These are phyloP conservation scores for Parnassius mnemosyne DNA, from an alignment of 2,888 invertebrate species.

Conservation along the genomic window DNA sequence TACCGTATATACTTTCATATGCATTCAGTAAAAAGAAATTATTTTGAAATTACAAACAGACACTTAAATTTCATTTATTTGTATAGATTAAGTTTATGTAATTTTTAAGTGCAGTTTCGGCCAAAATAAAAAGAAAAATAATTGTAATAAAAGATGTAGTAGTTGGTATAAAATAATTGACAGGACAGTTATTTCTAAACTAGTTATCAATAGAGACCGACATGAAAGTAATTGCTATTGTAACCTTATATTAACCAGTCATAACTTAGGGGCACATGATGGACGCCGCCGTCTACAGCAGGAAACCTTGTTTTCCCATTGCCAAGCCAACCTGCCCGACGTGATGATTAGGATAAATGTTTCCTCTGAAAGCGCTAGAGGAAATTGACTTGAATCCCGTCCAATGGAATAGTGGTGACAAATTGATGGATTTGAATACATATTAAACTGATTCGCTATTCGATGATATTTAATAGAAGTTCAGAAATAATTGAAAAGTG, in stretches of 20 bases:
- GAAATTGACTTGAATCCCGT: slow-evolving; percentile 20
- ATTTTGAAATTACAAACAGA: no score
- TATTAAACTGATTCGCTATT: background rate
- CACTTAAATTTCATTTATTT: no score
- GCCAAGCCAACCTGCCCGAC: slow-evolving; percentile 6
- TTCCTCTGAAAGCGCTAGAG: slow-evolving; percentile 18
- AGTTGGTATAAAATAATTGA: no score
- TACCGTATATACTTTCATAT: no score
- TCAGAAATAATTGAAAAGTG: background rate
- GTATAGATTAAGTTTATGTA: no score
- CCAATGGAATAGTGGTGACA: slow-evolving; percentile 6
- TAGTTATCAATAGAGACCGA: slow-evolving; percentile 7
- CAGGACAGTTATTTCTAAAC: slow-evolving; percentile 2
- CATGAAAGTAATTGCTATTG: slow-evolving; percentile 14
- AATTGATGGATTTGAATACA: slow-evolving; percentile 10
- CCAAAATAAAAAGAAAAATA: no score
- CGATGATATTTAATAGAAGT: no score
- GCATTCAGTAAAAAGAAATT: no score
- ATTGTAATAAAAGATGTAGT: no score
- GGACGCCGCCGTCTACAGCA: slow-evolving; percentile 9
- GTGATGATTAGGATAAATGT: slow-evolving; percentile 14
- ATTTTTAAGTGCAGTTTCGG: no score
- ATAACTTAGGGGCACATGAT: slow-evolving; percentile 20
- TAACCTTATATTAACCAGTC: slow-evolving; percentile 18
- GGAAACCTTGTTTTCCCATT: slow-evolving; percentile 24